A percentile compares a stretch with the other conserved stretches of the same genome.
These are phyloP conservation scores for Mesochorus sp. DNA, from an alignment of 2,888 invertebrate species.

Conservation along the genomic window DNA sequence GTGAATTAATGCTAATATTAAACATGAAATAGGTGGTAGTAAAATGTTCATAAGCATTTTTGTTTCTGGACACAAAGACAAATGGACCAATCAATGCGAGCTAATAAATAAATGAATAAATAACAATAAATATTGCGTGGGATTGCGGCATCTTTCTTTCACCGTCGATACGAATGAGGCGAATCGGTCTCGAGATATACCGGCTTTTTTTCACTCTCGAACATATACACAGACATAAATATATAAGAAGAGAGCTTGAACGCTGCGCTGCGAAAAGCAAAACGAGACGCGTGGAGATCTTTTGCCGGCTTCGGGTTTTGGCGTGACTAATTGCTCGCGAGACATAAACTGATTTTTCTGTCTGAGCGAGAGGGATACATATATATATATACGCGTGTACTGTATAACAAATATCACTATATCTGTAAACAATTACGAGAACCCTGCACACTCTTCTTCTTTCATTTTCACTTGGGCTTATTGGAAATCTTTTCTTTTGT, in stretches of 20 bases:
- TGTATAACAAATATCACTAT: background rate
- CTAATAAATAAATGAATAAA: background rate
- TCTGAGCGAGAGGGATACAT: background rate
- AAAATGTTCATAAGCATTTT: no score
- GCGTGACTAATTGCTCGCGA: slow-evolving; percentile 58
- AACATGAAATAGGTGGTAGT: no score
- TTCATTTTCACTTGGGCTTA: slow-evolving; percentile 29
- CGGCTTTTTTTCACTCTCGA: slow-evolving; percentile 35
- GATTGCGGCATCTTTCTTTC: slow-evolving; percentile 17
- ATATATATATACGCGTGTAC: background rate
- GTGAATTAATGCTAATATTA: background rate
- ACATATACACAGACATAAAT: no score
- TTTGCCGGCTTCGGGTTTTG: slow-evolving; percentile 49
- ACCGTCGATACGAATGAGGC: slow-evolving; percentile 47
- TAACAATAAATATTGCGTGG: background rate
- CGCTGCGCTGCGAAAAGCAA: slow-evolving; percentile 24
- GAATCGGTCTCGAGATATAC: slow-evolving; percentile 29
- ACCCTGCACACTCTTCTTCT: slow-evolving; percentile 2
- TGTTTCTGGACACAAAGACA: background rate
- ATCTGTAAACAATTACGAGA: no score
- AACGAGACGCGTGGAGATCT: slow-evolving; percentile 48
- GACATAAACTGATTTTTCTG: slow-evolving; percentile 45
- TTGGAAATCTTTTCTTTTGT: background rate
- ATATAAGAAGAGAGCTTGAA: slow-evolving; percentile 45
- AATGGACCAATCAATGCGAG: no score